phyloP scores from a whole-genome alignment of 2,888 invertebrate genomes.

The Norana najaformis region DNA sequence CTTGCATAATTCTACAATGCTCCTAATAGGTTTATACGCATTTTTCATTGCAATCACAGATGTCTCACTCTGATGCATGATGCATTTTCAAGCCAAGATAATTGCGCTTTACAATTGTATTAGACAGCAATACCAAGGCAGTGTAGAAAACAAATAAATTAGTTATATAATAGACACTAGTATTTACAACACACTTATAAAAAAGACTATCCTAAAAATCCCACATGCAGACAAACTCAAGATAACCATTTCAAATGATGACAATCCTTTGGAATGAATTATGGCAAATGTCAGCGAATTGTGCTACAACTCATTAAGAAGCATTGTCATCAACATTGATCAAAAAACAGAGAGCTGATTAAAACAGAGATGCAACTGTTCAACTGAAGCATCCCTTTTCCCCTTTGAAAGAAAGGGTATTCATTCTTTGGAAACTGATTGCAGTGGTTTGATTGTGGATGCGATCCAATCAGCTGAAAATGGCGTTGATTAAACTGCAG shows the following conservation, averaged over 20 bases:
- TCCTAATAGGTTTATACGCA: neutral
- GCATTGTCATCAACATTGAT: neutral
- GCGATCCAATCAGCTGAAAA: neutral
- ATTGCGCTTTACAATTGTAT: neutral
- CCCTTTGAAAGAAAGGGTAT: neutral
- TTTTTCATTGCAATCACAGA: neutral
- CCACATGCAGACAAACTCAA: conserved; percentile 13
- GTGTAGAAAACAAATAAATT: neutral
- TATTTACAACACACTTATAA: neutral
- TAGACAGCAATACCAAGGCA: neutral
- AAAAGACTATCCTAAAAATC: conserved; percentile 9
- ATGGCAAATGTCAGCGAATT: neutral
- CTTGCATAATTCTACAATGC: neutral
- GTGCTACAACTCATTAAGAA: neutral
- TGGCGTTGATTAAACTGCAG: neutral
- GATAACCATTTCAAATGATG: neutral
- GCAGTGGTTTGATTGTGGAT: neutral
- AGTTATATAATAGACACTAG: neutral
- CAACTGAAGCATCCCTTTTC: neutral
- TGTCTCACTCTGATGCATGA: neutral
- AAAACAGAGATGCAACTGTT: neutral
- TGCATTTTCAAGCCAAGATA: neutral
- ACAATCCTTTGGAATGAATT: neutral
- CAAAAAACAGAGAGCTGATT: neutral
- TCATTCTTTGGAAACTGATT: neutral